These are phyloP conservation scores for Amblyjoppa proteus DNA, from an alignment of 2,888 invertebrate genomes.

Conservation along the genomic window DNA sequence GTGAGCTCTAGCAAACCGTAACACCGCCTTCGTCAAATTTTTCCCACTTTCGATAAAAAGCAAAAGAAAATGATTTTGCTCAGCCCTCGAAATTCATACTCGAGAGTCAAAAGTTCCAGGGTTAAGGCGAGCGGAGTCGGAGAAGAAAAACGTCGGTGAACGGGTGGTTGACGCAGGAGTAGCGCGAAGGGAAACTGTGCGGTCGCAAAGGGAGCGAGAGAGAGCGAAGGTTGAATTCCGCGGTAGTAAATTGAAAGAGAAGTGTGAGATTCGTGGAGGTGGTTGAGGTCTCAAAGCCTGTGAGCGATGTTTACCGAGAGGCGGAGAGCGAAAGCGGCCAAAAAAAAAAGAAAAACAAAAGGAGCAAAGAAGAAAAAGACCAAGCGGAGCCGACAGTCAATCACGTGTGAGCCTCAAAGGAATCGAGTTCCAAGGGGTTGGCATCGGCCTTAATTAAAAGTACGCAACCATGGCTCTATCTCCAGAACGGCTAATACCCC, in stretches of 20 bases:
- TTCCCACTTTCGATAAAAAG: not conserved
- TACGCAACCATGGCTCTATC: slow-evolving; percentile 8
- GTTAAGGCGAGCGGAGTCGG: not conserved
- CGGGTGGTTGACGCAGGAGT: not conserved
- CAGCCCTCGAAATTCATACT: slow-evolving; percentile 1
- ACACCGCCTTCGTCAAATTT: not conserved
- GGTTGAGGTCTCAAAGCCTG: not conserved
- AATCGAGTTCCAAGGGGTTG: not conserved
- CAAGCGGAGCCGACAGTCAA: slow-evolving; percentile 49
- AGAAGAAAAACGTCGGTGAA: not conserved
- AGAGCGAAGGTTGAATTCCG: not conserved
- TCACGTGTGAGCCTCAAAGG: slow-evolving; percentile 26
- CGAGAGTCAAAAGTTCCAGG: slow-evolving; percentile 3
- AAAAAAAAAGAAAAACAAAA: not conserved
- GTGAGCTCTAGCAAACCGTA: not conserved
- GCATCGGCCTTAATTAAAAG: slow-evolving; percentile 61
- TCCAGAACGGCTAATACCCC: slow-evolving; percentile 20
- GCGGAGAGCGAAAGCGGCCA: not conserved
- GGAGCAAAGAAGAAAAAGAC: not conserved
- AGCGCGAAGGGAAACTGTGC: not conserved
- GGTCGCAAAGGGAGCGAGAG: not conserved
- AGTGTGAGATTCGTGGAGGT: not conserved
- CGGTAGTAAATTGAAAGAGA: slow-evolving; percentile 1
- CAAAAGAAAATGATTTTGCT: not conserved
- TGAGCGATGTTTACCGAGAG: not conserved